Conservation (phyloP, 2,888 invertebrate genomes). For the Drosophila percnosoma region DNA sequence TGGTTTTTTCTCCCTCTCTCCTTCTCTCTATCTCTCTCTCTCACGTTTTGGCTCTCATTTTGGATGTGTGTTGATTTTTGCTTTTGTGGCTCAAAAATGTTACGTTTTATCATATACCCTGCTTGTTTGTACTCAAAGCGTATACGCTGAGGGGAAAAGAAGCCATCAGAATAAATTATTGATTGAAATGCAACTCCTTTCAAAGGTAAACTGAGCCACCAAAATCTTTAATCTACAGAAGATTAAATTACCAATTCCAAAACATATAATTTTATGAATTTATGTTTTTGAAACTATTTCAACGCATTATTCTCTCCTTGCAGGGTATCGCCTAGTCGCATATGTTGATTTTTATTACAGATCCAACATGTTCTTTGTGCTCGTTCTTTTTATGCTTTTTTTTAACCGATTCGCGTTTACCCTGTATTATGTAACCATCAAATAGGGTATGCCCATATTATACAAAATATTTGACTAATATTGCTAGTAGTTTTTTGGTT, state of each 20-base stretch:
- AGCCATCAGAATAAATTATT: background rate
- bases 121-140: background rate
- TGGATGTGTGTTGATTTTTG: slow-evolving; percentile 60
- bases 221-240: no score
- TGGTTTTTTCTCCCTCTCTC: slow-evolving; percentile 21
- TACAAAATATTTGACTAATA: background rate
- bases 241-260: background rate
- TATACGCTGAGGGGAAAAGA: background rate
- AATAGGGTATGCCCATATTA: background rate
- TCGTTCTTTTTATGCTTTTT: slow-evolving; percentile 3
- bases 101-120: slow-evolving; percentile 32
- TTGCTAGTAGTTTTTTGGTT: background rate
- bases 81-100: slow-evolving; percentile 47
- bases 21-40: background rate
- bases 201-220: background rate
- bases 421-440: background rate
- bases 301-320: background rate
- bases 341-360: no score
- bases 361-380: slow-evolving; percentile 15
- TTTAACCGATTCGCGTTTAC: slow-evolving; percentile 17
- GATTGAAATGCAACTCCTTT: background rate
- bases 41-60: background rate
- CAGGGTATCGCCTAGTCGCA: slow-evolving; percentile 14
- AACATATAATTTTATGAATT: background rate
- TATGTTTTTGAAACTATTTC: background rate